A percentile compares a stretch with the other conserved stretches of the same genome.
Conservation (phyloP, 2,888 invertebrate genomes). For the Diarsia mendica region DNA sequence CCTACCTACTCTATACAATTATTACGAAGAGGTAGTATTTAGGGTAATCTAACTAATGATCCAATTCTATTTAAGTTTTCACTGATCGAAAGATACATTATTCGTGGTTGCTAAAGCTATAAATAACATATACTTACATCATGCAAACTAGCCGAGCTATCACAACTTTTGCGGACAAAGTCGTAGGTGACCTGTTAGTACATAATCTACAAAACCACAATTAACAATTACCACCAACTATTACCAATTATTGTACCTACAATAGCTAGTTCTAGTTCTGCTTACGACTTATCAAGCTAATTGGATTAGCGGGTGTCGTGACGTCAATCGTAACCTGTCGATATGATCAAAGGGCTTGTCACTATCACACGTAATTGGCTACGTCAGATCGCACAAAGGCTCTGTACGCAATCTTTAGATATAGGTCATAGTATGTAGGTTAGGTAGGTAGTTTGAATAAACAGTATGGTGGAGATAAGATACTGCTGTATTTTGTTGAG, state of each 20-base stretch:
- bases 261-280: constrained; percentile 15
- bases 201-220: background rate
- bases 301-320: constrained; percentile 56
- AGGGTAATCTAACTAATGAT: no score
- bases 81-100: no score
- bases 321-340: constrained; percentile 51
- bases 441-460: background rate
- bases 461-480: background rate
- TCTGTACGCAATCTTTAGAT: background rate
- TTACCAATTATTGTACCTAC: constrained; percentile 7
- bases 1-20: no score
- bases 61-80: no score
- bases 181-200: no score
- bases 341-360: constrained; percentile 61
- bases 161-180: no score
- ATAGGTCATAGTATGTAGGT: constrained; percentile 1
- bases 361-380: constrained; percentile 51
- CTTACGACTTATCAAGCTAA: constrained; percentile 43
- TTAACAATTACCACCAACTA: background rate
- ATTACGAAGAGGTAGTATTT: no score
- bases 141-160: no score
- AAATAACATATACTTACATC: no score
- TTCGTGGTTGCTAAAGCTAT: no score
- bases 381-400: constrained; percentile 39
- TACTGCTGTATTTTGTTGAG: no score